Evolutionary conservation across 2,888 invertebrate species (phyloP).

Genomic region (Elegia similella): DNA sequence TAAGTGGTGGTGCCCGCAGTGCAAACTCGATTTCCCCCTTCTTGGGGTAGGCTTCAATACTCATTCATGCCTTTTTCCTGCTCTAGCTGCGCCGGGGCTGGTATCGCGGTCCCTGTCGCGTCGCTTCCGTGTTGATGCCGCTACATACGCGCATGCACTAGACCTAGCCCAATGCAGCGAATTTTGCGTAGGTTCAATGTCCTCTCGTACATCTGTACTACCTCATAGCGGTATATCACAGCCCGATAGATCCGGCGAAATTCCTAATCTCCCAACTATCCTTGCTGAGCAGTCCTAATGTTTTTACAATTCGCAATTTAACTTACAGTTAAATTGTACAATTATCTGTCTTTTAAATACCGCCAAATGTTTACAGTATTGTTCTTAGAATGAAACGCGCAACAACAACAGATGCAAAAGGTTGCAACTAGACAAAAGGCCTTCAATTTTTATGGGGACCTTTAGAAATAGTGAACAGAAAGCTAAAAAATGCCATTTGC

Average conservation of each 20-base stretch:
- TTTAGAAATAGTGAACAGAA: conserved; percentile 44
- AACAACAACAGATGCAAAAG: conserved; percentile 26
- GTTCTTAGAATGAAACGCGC: conserved; percentile 41
- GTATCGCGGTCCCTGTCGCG: conserved; percentile 64
- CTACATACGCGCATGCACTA: conserved; percentile 77
- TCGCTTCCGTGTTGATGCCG: conserved; percentile 69
- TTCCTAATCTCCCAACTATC: conserved; percentile 39
- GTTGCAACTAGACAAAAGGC: conserved; percentile 39
- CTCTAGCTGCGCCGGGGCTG: conserved; percentile 55
- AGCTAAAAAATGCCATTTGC: conserved; percentile 66
- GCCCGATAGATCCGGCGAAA: conserved; percentile 47
- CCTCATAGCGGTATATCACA: conserved; percentile 34
- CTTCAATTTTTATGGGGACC: conserved; percentile 46
- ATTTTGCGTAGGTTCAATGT: conserved; percentile 82
- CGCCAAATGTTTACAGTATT: neutral
- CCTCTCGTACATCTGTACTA: conserved; percentile 60
- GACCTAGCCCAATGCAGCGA: conserved; percentile 82
- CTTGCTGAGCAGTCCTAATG: neutral
- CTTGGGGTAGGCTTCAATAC: conserved; percentile 79
- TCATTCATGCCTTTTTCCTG: conserved; percentile 78
- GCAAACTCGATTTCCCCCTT: conserved; percentile 79
- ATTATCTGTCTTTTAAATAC: neutral
- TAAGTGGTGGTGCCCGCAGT: conserved; percentile 70
- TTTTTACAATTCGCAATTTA: conserved; percentile 3
- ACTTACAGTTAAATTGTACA: conserved; percentile 24